Conservation (phyloP, 2,113 vertebrate genomes). For the Vanacampus margaritifer region DNA sequence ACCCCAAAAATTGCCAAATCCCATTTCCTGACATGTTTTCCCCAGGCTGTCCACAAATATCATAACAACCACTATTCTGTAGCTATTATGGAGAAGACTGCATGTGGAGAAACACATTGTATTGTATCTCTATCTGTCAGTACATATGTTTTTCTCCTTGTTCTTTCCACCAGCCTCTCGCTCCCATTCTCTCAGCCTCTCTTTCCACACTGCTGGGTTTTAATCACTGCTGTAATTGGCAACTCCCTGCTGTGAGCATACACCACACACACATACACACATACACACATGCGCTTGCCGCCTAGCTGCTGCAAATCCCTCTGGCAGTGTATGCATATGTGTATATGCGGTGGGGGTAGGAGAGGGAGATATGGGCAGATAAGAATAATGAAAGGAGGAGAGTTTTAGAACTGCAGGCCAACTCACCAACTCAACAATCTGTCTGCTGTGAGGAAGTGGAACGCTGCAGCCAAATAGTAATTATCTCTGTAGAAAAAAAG, state of each 20-base stretch:
- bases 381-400: constrained; percentile 69
- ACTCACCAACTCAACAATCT: constrained; percentile 68
- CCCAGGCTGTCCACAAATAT: constrained; percentile 30
- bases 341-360: constrained; percentile 48
- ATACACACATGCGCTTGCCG: constrained; percentile 21
- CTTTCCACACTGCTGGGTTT: constrained; percentile 68
- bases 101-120: constrained; percentile 29
- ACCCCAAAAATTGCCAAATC: constrained; percentile 26
- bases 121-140: constrained; percentile 31
- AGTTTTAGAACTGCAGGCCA: constrained; percentile 72
- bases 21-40: constrained; percentile 37
- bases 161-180: constrained; percentile 25
- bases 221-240: constrained; percentile 81
- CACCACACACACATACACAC: constrained; percentile 38
- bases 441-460: constrained; percentile 62
- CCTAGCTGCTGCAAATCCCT: constrained; percentile 59
- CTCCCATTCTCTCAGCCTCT: constrained; percentile 34
- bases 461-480: constrained; percentile 64
- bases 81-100: constrained; percentile 28
- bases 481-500: constrained; percentile 57
- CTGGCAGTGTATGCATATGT: constrained; percentile 47
- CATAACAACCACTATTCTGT: constrained; percentile 16
- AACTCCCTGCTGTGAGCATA: constrained; percentile 71
- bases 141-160: constrained; percentile 30
- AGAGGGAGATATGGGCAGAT: constrained; percentile 64